These are phyloP conservation scores for Ecliptopera silaceata DNA, from an alignment of 2,888 invertebrate genomes.

Conservation along the genomic window DNA sequence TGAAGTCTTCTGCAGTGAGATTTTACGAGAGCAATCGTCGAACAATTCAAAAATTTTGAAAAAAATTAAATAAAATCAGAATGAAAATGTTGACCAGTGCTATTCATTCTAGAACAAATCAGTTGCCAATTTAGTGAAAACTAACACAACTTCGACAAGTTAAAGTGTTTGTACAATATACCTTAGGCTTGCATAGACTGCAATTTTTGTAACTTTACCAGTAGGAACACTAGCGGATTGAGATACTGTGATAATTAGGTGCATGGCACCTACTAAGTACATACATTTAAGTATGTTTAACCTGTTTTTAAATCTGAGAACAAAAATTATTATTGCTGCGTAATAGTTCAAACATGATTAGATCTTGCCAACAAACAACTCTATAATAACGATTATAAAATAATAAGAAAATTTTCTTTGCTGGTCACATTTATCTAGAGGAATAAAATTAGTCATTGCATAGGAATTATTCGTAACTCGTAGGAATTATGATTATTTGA, in stretches of 20 bases:
- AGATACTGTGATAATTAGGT: not conserved
- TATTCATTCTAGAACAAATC: not conserved
- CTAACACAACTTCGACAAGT: constrained; percentile 25
- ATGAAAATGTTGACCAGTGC: constrained; percentile 6
- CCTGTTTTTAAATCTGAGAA: constrained; percentile 8
- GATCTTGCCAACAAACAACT: not conserved
- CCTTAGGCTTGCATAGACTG: not conserved
- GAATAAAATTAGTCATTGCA: too few relatives aligned
- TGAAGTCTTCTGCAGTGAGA: too few relatives aligned
- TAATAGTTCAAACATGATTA: not conserved
- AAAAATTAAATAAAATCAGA: too few relatives aligned
- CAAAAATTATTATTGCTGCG: constrained; percentile 1
- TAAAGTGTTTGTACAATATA: constrained; percentile 12
- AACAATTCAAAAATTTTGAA: too few relatives aligned
- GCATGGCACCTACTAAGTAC: not conserved
- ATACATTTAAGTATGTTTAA: not conserved
- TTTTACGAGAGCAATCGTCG: too few relatives aligned
- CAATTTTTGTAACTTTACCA: not conserved
- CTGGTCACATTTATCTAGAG: too few relatives aligned
- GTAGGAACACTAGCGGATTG: not conserved
- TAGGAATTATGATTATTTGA: not conserved
- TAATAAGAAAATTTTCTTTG: too few relatives aligned
- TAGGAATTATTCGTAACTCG: too few relatives aligned
- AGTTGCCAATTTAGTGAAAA: constrained; percentile 13
- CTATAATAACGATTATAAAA: too few relatives aligned